Conservation (phyloP, 1,140 invertebrate genomes). For the Helicoverpa zea region DNA sequence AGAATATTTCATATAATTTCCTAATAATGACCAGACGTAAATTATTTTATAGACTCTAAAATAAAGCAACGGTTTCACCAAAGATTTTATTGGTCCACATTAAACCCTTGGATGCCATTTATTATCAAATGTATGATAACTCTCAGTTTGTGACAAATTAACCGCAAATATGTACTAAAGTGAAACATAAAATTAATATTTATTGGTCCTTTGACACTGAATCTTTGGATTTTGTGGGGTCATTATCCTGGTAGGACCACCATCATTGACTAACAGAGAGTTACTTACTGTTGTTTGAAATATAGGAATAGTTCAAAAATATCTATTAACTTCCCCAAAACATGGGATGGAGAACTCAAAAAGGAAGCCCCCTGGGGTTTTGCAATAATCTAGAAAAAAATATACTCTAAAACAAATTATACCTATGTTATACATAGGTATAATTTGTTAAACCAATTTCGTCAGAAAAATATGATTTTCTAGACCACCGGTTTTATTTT, state of each 20-base stretch:
- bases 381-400: no score
- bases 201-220: not conserved
- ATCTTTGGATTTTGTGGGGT: no score
- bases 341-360: no score
- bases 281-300: no score
- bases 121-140: slow-evolving; percentile 9
- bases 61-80: not conserved
- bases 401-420: no score
- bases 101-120: not conserved
- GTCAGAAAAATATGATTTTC: no score
- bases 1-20: not conserved
- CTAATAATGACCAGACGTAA: not conserved
- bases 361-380: no score
- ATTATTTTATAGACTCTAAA: slow-evolving; percentile 31
- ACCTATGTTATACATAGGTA: no score
- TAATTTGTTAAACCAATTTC: no score
- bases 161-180: not conserved
- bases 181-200: not conserved
- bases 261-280: not conserved
- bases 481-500: no score
- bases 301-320: no score
- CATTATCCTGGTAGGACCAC: not conserved
- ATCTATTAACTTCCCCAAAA: no score
- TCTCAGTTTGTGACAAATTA: slow-evolving; percentile 31
- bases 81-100: slow-evolving; percentile 19